Conservation (phyloP, 2,888 invertebrate species). For the Tyria jacobaeae region DNA sequence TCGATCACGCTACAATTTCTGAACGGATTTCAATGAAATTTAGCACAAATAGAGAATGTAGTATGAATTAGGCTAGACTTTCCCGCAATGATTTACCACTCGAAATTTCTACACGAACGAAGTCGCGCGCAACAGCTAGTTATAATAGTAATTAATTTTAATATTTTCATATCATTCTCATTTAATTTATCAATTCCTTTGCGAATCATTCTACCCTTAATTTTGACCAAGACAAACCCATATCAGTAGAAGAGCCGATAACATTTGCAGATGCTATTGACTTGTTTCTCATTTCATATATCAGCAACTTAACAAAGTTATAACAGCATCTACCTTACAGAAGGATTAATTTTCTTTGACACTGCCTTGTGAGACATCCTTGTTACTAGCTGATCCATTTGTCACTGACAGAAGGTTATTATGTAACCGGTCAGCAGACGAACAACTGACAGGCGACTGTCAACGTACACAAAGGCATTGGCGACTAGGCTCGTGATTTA, state of each 20-base stretch:
- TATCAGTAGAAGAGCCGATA: background rate
- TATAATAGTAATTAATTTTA: too few relatives aligned
- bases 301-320: background rate
- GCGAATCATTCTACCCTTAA: background rate
- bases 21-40: too few relatives aligned
- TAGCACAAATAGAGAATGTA: too few relatives aligned
- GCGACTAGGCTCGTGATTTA: conserved; percentile 26
- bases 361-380: conserved; percentile 31
- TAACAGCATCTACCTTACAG: background rate
- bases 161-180: too few relatives aligned
- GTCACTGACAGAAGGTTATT: conserved; percentile 45
- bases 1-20: too few relatives aligned
- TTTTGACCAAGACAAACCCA: background rate
- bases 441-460: conserved; percentile 40
- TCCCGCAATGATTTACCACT: too few relatives aligned
- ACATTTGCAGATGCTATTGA: background rate
- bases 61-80: too few relatives aligned
- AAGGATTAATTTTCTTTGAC: conserved; percentile 18
- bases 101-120: too few relatives aligned
- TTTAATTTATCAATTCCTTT: background rate
- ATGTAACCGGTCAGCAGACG: conserved; percentile 40
- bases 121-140: too few relatives aligned
- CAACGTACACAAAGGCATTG: conserved; percentile 27
- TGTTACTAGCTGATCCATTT: conserved; percentile 40
- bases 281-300: background rate